Evolutionary conservation across 2,113 vertebrate species (phyloP), one percentile per base, ranked within the genome.

Genomic region (Equus przewalskii): DNA sequence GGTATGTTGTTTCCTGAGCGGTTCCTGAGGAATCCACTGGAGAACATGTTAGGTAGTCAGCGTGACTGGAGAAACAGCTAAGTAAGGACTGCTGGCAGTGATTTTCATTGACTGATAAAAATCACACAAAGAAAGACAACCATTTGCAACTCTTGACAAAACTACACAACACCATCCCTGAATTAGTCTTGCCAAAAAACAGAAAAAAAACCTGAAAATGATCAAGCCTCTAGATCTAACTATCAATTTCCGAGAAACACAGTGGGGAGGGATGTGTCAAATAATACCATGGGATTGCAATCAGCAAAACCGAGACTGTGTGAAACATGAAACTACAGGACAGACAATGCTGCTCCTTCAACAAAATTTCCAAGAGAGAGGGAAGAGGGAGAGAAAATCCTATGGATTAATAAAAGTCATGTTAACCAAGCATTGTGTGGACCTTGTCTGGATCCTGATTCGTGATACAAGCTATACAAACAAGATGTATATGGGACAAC

Each of bases 81-180:
- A 9, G 4, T 51, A 73, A 81, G 44, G 30, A 81, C 26, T 86
- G 19, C 49, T 79, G 62, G 83, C 62, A 84, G n/a, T 70, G 58
- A 90, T 88, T 93, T 83, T 83, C 16, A 84, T 7, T 46, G 33
- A 16, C 79, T 90, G 64, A 89, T 87, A 81, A 88, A 91, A 97
- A 73, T 69, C 69, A 87, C 64, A 87, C 56, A 85, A 91, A 60
- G 54, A 75, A 93, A 89, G 46, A 95, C 11, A 73, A n/a, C 26
- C 21, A 62, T 36, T 21, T 81, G 62, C 33, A 86, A n/a, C 54
- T 79, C 93, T 81, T 84, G 44, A 83, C n/a, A 81, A 82, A 96
- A 91, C 8, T 72, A 16, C 51, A 33, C 30, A 84, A 41, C 4
- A 36, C 19, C 13, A 5, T 28, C 15, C 58, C 67, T 81, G 28